Base-by-base conservation (phyloP, 1,140 invertebrate species). In the Anastrepha obliqua region DNA sequence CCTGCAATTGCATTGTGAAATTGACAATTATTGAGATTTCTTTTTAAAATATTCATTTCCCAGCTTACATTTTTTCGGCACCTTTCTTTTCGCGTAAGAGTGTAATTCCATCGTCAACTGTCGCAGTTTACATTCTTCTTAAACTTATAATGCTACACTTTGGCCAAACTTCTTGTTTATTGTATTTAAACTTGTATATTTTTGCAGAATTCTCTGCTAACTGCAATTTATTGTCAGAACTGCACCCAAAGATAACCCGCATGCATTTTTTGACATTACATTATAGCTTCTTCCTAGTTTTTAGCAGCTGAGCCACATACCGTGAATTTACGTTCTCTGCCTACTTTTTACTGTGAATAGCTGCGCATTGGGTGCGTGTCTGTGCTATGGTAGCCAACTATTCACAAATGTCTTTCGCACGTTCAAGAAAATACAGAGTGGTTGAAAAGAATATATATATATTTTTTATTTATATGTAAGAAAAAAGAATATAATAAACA, bases 1-100 rank as follows among this genome's bases (percentile, higher is more conserved):
- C 60, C 90, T 91, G 0, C 88, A 88, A 67, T 20, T 81, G 91
- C 91, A 3, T 20, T 29, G 59, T 5, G 20, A 86, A 86, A 51
- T 86, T 65, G 8, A 62, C 11, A 39, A 9, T 59, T 59, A 92
- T 86, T 2, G 39, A 86, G 15, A 86, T 44, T 55, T 29, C 29
- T 29, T 29, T 67, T n/a, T 58, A 5, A 67, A 39, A 2, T 67
- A 39, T 29, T 29, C n/a, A 81, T 20, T 65, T 85, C 55, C 58
- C 47, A 55, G 51, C 65, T 70, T 74, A 70, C 55, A 86, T 88
- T 85, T 85, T 86, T 70, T 81, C 44, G 60, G n/a, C n/a, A 89
- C 90, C 78, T 87, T 65, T 15, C 89, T 87, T 81, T 93, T 93
- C 1, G 92, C 92, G 88, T 93, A 93, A 15, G 91, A 92, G 86